These are phyloP conservation scores for Decapterus maruadsi DNA, from an alignment of 2,797 vertebrate genomes.

Conservation along the genomic window DNA sequence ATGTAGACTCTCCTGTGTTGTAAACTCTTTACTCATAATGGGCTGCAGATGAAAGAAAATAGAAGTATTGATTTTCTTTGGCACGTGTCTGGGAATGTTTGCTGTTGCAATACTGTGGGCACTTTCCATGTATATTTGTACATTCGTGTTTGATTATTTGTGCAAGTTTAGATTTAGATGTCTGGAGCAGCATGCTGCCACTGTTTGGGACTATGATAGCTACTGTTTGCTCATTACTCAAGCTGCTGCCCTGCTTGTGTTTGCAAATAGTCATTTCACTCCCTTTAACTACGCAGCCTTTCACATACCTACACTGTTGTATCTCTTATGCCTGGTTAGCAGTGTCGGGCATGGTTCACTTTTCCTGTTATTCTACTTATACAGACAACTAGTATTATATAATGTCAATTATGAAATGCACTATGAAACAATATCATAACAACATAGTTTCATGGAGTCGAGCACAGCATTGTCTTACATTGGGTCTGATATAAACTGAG, in stretches of 20 bases:
- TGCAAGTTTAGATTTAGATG: slow-evolving; percentile 27
- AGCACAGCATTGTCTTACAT: not conserved
- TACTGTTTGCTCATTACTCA: slow-evolving; percentile 75
- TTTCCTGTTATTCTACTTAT: slow-evolving; percentile 16
- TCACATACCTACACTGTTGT: slow-evolving; percentile 16
- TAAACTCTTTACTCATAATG: slow-evolving; percentile 11
- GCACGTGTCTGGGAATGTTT: slow-evolving; percentile 9
- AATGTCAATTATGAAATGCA: slow-evolving; percentile 1
- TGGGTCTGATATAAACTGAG: not conserved
- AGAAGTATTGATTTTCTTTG: not conserved
- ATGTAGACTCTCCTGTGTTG: not conserved
- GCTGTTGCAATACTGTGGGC: slow-evolving; percentile 9
- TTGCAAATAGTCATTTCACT: slow-evolving; percentile 70
- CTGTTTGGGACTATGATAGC: slow-evolving; percentile 62
- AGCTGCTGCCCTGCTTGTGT: slow-evolving; percentile 58
- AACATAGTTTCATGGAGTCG: not conserved
- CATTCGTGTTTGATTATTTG: slow-evolving; percentile 43
- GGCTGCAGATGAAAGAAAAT: slow-evolving; percentile 15
- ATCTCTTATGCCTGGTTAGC: slow-evolving; percentile 17
- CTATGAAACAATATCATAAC: not conserved
- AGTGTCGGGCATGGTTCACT: not conserved
- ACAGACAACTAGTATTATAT: not conserved
- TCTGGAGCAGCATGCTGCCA: slow-evolving; percentile 55
- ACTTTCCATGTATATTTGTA: slow-evolving; percentile 26
- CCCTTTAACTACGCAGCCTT: slow-evolving; percentile 45